Evolutionary conservation across 2,797 vertebrate genomes (phyloP).

Genomic region (Decapterus maruadsi): DNA sequence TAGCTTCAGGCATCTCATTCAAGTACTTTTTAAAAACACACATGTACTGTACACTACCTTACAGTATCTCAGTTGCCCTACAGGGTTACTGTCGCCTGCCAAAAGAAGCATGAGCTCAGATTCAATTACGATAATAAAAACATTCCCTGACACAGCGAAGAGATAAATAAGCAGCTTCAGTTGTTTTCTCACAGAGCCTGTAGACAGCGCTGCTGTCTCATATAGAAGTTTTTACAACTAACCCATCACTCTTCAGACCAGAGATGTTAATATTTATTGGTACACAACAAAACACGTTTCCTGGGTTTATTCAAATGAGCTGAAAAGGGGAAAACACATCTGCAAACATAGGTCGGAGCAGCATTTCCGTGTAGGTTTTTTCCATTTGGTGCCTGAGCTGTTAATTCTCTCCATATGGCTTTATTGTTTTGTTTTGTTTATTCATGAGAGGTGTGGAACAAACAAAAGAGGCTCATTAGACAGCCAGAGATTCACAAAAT

Average conservation of each 20-base stretch:
- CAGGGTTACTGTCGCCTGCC: constrained; percentile 4
- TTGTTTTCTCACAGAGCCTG: constrained; percentile 5
- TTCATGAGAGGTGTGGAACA: constrained; percentile 31
- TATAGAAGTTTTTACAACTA: constrained; percentile 11
- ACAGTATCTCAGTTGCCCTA: constrained; percentile 5
- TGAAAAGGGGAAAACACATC: not conserved
- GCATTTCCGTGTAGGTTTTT: constrained; percentile 32
- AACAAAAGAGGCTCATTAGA: constrained; percentile 28
- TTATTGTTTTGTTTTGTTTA: constrained; percentile 18
- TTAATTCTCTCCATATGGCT: constrained; percentile 27
- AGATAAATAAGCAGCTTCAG: constrained; percentile 17
- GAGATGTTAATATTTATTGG: constrained; percentile 6
- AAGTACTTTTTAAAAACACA: not conserved
- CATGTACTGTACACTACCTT: constrained; percentile 6
- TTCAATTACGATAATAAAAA: constrained; percentile 52
- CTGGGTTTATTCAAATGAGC: constrained; percentile 26
- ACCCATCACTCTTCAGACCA: constrained; percentile 3
- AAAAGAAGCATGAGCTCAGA: constrained; percentile 17
- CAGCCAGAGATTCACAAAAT: constrained; percentile 30
- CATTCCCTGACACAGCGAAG: constrained; percentile 18
- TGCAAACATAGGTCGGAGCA: constrained; percentile 26
- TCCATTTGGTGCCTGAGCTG: constrained; percentile 36
- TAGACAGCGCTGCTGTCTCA: constrained; percentile 2
- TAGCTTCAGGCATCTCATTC: constrained; percentile 9
- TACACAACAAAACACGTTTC: constrained; percentile 24